Percentiles rank a stretch among this genome's conserved stretches.
phyloP scores from a whole-genome alignment of 1,140 invertebrate genomes.

The Epicauta chinensis region DNA sequence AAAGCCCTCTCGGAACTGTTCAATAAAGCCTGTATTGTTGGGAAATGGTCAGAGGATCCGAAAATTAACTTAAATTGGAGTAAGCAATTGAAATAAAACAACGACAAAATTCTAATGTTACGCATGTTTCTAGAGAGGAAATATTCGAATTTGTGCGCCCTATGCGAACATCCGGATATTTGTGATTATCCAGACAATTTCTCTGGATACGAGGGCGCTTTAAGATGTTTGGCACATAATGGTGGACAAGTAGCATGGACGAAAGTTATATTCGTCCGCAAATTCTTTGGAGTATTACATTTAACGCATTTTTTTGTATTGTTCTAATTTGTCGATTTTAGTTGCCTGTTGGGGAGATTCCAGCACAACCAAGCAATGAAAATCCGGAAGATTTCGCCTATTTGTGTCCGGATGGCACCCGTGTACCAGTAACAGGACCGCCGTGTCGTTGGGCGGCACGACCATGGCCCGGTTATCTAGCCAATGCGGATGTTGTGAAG shows the following conservation, averaged over 20 bases:
- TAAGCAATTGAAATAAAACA: constrained; percentile 55
- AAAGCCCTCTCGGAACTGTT: constrained; percentile 67
- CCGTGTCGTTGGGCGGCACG: constrained; percentile 72
- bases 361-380: constrained; percentile 45
- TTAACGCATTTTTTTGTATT: not conserved
- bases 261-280: constrained; percentile 69
- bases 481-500: constrained; percentile 54
- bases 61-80: constrained; percentile 61
- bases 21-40: constrained; percentile 68
- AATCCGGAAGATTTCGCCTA: constrained; percentile 61
- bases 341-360: constrained; percentile 52
- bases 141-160: constrained; percentile 64
- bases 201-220: constrained; percentile 76
- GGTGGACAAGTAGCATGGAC: constrained; percentile 79
- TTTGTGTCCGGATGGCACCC: constrained; percentile 75
- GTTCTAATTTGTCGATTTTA: constrained; percentile 17
- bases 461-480: constrained; percentile 71
- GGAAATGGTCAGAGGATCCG: constrained; percentile 68
- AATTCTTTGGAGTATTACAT: constrained; percentile 58
- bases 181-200: constrained; percentile 78
- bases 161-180: constrained; percentile 63
- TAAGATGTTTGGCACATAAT: constrained; percentile 71
- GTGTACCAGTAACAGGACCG: constrained; percentile 57
- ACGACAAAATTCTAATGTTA: not conserved
- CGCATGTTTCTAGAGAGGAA: constrained; percentile 51